Evolutionary conservation across 2,113 vertebrate species (phyloP).

Genomic region (Hippotragus niger): DNA sequence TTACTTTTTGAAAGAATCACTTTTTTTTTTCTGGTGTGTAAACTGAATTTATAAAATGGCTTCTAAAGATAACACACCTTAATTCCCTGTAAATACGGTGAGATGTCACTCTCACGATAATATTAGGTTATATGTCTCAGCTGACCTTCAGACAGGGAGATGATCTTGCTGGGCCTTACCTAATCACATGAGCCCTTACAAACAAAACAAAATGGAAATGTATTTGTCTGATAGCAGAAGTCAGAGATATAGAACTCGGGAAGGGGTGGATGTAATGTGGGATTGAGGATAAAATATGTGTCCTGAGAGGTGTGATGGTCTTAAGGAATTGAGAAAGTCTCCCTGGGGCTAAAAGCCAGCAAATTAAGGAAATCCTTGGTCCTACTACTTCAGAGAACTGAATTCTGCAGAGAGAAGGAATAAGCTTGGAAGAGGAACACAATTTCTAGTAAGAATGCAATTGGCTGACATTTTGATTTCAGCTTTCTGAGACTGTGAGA

Average conservation of each 20-base stretch:
- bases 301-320: accelerated
- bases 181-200: not conserved
- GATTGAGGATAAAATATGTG: not conserved
- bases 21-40: not conserved
- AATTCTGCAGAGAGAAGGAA: not conserved
- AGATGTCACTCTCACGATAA: not conserved
- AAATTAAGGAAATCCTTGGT: not conserved
- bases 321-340: not conserved
- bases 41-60: not conserved
- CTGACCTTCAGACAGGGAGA: not conserved
- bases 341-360: not conserved
- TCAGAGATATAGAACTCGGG: not conserved
- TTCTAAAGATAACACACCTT: not conserved
- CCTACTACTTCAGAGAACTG: not conserved
- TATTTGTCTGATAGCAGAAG: not conserved
- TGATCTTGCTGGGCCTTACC: not conserved
- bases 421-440: not conserved
- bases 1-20: not conserved
- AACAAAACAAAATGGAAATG: not conserved
- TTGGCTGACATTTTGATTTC: not conserved
- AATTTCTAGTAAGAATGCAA: not conserved
- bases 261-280: accelerated
- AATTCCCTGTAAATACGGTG: not conserved
- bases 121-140: not conserved
- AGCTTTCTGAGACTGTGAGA: not conserved